Base-by-base conservation (phyloP, 2,888 invertebrate genomes). In the Epirrhoe tristata region DNA sequence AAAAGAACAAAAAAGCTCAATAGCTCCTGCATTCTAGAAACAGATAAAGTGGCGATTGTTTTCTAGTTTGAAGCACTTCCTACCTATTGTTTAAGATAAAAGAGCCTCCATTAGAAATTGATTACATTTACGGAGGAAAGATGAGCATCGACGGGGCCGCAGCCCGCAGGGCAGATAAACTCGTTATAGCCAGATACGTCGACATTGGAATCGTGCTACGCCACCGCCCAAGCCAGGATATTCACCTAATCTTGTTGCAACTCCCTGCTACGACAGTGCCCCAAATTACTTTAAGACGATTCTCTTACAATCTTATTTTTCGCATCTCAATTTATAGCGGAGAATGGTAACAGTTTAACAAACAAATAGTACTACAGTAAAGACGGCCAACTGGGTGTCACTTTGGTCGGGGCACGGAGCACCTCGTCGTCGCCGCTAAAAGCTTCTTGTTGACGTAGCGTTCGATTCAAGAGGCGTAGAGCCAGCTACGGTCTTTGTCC, bases 121-220 rank as follows among this genome's bases (percentile, higher is more conserved):
- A 91, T 90, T 86, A 84, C 77, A 87, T 89, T 90, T 86, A 83
- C 84, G 81, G 82, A 84, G 84, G 86, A 84, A 84, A 88, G 86
- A 89, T 89, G 89, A 91, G 83, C 84, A 75, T 81, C 81, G 84
- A 74, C 73, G 82, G 78, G 81, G 84, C 80, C 78, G 83, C 84
- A 88, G 87, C 91, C 92, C 91, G 90, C 91, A 88, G 91, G 93
- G 90, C 91, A 91, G 90, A 91, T 92, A 93, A 93, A 89, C 90
- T 93, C 88, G 91, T 93, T 93, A 93, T 83, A 86, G 83, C 83
- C 84, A 87, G 89, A 90, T 88, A 88, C 88, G 86, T 81, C 83
- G 85, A 74, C 82, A 74, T 79, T 76, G 76, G 80, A 71, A 70
- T 63, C 77, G 81, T 72, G 77, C 81, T 83, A 82, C 85, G 84